Conservation (phyloP, 2,888 invertebrate species). For the Diarsia rubi region DNA sequence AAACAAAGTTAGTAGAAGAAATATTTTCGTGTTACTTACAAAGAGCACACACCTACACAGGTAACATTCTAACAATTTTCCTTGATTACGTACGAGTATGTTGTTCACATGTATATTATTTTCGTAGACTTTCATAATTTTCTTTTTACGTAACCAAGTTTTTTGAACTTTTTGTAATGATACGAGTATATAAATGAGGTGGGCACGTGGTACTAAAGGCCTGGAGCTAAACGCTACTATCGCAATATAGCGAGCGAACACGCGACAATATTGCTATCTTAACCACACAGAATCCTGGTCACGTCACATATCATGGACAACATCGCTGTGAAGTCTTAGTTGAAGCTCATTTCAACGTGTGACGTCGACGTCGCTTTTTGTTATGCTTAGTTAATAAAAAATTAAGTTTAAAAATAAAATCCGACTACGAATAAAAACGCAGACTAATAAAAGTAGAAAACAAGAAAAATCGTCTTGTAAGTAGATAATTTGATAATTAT, state of each 20-base stretch:
- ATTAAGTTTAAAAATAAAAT: too few species aligned
- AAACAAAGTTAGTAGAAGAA: constrained; percentile 22
- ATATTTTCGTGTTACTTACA: constrained; percentile 13
- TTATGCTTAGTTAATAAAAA: too few species aligned
- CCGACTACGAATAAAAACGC: too few species aligned
- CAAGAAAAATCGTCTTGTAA: too few species aligned
- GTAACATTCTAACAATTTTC: constrained; percentile 31
- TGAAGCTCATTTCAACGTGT: not conserved
- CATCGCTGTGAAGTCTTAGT: not conserved
- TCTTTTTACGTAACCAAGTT: not conserved
- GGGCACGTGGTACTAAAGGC: not conserved
- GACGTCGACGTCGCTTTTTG: too few species aligned
- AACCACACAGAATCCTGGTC: not conserved
- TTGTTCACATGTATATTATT: not conserved
- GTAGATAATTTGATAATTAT: too few species aligned
- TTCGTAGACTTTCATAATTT: not conserved
- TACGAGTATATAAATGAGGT: not conserved
- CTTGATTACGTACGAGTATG: constrained; percentile 35
- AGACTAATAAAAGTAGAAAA: too few species aligned
- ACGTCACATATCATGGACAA: not conserved
- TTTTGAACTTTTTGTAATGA: not conserved
- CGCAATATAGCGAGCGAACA: too few species aligned
- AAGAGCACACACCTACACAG: constrained; percentile 1
- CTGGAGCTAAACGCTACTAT: not conserved
- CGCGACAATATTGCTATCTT: too few species aligned